Conservation (phyloP, 2,888 invertebrate genomes). For the Macropis europaea region DNA sequence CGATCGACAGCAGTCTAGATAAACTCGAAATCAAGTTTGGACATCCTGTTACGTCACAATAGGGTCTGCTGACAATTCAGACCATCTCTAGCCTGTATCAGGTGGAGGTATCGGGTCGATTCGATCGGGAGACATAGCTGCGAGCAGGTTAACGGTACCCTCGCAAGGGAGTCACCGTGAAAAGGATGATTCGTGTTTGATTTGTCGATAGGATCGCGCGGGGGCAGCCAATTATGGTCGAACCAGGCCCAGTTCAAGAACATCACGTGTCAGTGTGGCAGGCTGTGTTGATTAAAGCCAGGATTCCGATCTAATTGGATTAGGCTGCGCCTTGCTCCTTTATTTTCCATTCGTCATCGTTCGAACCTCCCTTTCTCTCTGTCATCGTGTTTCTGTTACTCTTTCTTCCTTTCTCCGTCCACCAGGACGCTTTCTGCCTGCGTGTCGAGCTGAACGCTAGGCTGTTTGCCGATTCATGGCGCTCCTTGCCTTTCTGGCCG, state of each 20-base stretch:
- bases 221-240: slow-evolving; percentile 60
- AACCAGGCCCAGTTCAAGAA: slow-evolving; percentile 22
- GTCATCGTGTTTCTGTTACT: not conserved
- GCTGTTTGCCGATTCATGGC: slow-evolving; percentile 23
- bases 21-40: not conserved
- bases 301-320: slow-evolving; percentile 75
- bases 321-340: slow-evolving; percentile 55
- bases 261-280: slow-evolving; percentile 45
- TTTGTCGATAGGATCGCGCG: slow-evolving; percentile 61
- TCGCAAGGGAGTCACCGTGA: slow-evolving; percentile 34
- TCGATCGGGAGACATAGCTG: slow-evolving; percentile 2
- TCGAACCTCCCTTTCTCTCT: slow-evolving; percentile 10
- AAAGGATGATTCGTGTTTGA: slow-evolving; percentile 64
- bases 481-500: slow-evolving; percentile 11
- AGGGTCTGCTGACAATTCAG: not conserved
- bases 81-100: not conserved
- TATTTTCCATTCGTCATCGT: slow-evolving; percentile 65
- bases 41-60: not conserved
- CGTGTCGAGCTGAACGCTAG: slow-evolving; percentile 1
- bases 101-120: not conserved
- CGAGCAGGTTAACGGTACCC: slow-evolving; percentile 41
- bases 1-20: not conserved
- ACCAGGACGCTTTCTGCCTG: not conserved
- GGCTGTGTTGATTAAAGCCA: slow-evolving; percentile 67
- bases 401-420: not conserved